phyloP scores from a whole-genome alignment of 2,797 vertebrate genomes.

The Antrozous pallidus region DNA sequence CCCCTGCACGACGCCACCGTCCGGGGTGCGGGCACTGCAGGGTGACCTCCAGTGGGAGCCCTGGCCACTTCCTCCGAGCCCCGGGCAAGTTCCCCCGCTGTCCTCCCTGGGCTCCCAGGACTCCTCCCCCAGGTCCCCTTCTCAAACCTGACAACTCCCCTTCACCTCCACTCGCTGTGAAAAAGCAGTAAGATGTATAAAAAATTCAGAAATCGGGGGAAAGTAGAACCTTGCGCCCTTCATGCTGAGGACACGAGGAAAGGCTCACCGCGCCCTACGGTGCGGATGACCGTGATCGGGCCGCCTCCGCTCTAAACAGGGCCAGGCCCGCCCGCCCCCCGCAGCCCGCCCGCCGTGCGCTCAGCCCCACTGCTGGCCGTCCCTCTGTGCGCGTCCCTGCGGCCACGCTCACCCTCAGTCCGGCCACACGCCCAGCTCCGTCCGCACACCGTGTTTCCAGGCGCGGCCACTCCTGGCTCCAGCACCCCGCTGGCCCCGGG shows the following conservation, averaged over 20 bases:
- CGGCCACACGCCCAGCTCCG: no score
- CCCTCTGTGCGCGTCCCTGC: background rate
- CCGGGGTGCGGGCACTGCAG: accelerated
- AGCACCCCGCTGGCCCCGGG: no score
- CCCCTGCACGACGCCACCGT: background rate
- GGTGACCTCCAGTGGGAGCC: background rate
- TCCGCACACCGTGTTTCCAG: no score
- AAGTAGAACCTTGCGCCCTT: background rate
- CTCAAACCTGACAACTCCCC: background rate
- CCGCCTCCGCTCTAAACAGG: background rate
- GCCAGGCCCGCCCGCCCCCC: background rate
- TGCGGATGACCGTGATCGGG: background rate
- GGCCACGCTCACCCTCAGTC: background rate
- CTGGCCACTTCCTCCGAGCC: background rate
- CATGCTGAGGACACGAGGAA: background rate
- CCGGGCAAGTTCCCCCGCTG: accelerated
- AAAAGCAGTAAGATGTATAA: no score
- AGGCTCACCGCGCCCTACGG: background rate
- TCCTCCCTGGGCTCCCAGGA: background rate
- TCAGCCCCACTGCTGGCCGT: background rate
- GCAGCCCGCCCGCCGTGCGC: background rate
- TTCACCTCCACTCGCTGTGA: accelerated
- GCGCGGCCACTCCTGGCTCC: no score
- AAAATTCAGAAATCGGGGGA: background rate
- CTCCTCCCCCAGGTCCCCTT: background rate